Base-by-base conservation (phyloP, 2,797 vertebrate species). In the Sardinella longiceps region DNA sequence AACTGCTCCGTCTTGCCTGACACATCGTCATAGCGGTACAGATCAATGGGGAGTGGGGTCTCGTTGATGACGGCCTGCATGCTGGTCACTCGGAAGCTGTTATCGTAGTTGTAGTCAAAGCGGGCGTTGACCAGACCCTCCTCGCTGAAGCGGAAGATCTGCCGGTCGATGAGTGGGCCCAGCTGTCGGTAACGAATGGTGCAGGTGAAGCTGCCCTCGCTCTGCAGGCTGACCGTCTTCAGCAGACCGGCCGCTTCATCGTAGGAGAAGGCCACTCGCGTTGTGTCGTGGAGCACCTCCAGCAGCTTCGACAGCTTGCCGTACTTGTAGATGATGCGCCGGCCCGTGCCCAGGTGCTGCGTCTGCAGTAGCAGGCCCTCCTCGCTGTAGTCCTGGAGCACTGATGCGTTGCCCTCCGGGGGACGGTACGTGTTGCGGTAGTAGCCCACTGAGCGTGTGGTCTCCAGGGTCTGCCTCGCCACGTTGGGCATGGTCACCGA, bases 31-130 rank as follows among this genome's bases (percentile, higher is more conserved):
- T 99, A 99, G 84, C 98, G 97, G 86, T 99, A 99, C 81, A 99
- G 94, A 86, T 99, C 98, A 1, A 99, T 99, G 0, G 98, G 98
- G 86, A 99, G 90, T 0, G 98, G 98, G 0, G 97, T 99, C 93
- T 99, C 98, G 0, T 99, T 99, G 89, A 99, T 99, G 88, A 99
- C 98, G 0, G 98, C 98, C 91, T 99, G 98, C 98, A 99, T 99
- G 94, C 98, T 99, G 23, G 98, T 99, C 86, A 99, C 98, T 5
- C 98, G 95, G 92, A 99, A 99, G 81, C 98, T 99, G 94, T 99
- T 99, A 95, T 99, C 98, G 0, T 99, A 99, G 88, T 99, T 99
- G n/a, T 99, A 99, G 92, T 99, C 98, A 25, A 99, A 99, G 1
- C 98, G 96, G 46, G 98, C 98, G 0, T 99, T 99, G 89, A 99